phyloP scores from a whole-genome alignment of 2,888 invertebrate genomes.

The Lapara coniferarum region DNA sequence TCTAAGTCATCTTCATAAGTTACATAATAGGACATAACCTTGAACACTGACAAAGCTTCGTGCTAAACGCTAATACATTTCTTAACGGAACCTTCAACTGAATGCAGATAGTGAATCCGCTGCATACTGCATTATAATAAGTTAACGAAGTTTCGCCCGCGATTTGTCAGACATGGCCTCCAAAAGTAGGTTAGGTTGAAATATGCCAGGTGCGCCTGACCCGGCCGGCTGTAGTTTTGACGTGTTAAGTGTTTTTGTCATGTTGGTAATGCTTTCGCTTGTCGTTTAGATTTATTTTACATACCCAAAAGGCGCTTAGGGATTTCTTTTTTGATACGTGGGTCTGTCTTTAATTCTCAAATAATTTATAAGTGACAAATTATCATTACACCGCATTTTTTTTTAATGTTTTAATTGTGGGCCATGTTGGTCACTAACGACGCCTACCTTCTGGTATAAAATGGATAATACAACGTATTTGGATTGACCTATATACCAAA shows the following conservation, averaged over 20 bases:
- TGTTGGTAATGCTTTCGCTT: neutral
- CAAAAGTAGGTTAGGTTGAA: constrained; percentile 42
- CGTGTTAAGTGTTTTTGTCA: constrained; percentile 1
- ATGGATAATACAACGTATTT: no score
- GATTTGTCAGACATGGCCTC: constrained; percentile 44
- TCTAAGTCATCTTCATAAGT: neutral
- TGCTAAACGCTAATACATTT: neutral
- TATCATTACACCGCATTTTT: no score
- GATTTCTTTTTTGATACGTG: no score
- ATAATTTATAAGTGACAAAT: no score
- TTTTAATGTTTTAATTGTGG: no score
- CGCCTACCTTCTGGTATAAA: no score
- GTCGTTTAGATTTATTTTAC: neutral
- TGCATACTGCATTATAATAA: constrained; percentile 51
- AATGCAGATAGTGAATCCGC: constrained; percentile 48
- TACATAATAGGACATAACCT: neutral
- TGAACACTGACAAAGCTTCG: constrained; percentile 10
- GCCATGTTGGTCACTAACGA: no score
- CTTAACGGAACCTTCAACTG: constrained; percentile 1
- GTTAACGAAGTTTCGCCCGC: constrained; percentile 44
- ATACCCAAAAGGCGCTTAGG: neutral
- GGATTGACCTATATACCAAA: neutral
- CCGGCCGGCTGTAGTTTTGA: neutral
- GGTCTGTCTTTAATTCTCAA: no score
- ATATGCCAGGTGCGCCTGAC: constrained; percentile 17